Conservation (phyloP, 2,797 vertebrate species). For the Borostomias antarcticus region DNA sequence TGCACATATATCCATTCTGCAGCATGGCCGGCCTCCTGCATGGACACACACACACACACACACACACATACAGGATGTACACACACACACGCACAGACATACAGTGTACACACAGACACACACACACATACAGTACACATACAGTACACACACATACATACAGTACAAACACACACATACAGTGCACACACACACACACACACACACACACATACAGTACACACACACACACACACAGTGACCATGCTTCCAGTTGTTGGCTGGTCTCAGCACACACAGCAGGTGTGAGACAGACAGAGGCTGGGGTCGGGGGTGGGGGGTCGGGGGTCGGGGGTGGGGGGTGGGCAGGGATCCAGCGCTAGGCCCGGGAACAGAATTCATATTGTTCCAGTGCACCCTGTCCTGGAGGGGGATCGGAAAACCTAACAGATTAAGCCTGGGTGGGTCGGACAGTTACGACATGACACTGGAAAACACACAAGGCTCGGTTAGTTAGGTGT, state of each 20-base stretch:
- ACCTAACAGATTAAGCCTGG: conserved; percentile 48
- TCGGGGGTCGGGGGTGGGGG: no score
- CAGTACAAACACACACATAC: conserved; percentile 31
- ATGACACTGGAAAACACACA: no score
- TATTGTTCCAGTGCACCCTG: conserved; percentile 68
- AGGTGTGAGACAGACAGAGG: conserved; percentile 72
- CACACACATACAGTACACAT: conserved; percentile 22
- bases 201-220: conserved; percentile 30
- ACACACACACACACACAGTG: conserved; percentile 24
- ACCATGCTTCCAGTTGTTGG: conserved; percentile 76
- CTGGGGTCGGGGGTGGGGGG: conserved; percentile 22
- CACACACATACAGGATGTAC: background rate
- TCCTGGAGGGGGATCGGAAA: conserved; percentile 62
- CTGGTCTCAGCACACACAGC: conserved; percentile 70
- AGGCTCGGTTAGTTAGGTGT: no score
- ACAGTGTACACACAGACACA: conserved; percentile 39
- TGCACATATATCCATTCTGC: conserved; percentile 34
- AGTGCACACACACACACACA: conserved; percentile 7
- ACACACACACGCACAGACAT: conserved; percentile 12
- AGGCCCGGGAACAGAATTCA: conserved; percentile 68
- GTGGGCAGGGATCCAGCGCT: no score
- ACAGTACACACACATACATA: conserved; percentile 40
- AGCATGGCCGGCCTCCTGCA: background rate
- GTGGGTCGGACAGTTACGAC: no score
- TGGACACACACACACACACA: conserved; percentile 6